phyloP scores from a whole-genome alignment of 1,140 invertebrate species.

The Magallana angulata region DNA sequence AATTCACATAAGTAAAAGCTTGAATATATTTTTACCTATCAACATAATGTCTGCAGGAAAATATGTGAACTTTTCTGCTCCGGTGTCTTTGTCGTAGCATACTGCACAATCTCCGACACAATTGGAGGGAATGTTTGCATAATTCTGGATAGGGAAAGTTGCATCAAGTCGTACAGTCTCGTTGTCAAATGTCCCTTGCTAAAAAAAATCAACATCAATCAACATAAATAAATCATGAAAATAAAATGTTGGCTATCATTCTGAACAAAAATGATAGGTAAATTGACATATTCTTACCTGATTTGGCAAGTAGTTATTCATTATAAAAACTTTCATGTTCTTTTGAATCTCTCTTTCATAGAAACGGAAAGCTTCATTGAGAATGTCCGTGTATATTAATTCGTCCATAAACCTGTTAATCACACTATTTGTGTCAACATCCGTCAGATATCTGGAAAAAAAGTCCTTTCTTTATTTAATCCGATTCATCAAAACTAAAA shows the following conservation, averaged over 20 bases:
- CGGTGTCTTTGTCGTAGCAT: conserved; percentile 58
- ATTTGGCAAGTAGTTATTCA: neutral
- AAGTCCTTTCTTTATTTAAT: neutral
- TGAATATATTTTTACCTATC: conserved; percentile 65
- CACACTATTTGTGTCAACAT: conserved; percentile 59
- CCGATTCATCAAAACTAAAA: neutral
- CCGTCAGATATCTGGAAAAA: conserved; percentile 63
- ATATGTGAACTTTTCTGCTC: conserved; percentile 67
- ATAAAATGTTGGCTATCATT: no score
- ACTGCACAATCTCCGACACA: conserved; percentile 69
- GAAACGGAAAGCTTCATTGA: conserved; percentile 66
- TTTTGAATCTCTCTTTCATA: conserved; percentile 68
- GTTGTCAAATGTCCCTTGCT: conserved; percentile 49
- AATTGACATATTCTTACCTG: neutral
- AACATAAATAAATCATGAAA: no score
- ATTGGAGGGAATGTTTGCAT: conserved; percentile 54
- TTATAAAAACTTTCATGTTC: conserved; percentile 44
- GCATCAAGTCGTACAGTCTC: neutral
- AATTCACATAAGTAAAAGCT: no score
- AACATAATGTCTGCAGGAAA: conserved; percentile 72
- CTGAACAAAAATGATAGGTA: neutral
- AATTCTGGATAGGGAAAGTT: conserved; percentile 28
- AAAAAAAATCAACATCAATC: conserved; percentile 1
- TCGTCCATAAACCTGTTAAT: conserved; percentile 70
- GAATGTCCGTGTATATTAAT: conserved; percentile 69